A percentile compares a stretch with the other conserved stretches of the same genome.
phyloP scores from a whole-genome alignment of 2,888 invertebrate genomes.

The Phyto melanocephala region DNA sequence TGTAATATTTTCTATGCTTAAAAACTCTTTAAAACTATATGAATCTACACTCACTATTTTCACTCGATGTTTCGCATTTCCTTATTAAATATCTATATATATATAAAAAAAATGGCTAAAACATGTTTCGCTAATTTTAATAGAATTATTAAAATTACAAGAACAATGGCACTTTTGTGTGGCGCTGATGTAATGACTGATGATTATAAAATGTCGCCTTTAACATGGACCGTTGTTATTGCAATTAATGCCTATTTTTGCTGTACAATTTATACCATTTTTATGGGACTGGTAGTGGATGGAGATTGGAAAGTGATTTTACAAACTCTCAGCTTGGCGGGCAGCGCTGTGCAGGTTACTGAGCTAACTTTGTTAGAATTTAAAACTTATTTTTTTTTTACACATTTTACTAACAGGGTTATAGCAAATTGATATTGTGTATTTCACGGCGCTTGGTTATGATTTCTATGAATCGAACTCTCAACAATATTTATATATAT shows the following conservation, averaged over 20 bases:
- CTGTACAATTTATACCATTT: slow-evolving; percentile 69
- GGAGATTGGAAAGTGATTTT: slow-evolving; percentile 68
- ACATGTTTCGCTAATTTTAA: background rate
- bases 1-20: too few relatives aligned
- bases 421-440: slow-evolving; percentile 3
- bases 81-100: too few relatives aligned
- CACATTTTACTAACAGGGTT: too few relatives aligned
- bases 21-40: too few relatives aligned
- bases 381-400: background rate
- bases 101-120: background rate
- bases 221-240: slow-evolving; percentile 65
- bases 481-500: slow-evolving; percentile 67
- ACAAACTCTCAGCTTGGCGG: slow-evolving; percentile 66
- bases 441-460: slow-evolving; percentile 17
- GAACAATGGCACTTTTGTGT: slow-evolving; percentile 39
- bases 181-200: slow-evolving; percentile 67
- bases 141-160: background rate
- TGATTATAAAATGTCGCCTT: slow-evolving; percentile 62
- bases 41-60: too few relatives aligned
- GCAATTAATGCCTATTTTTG: slow-evolving; percentile 58
- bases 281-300: slow-evolving; percentile 65
- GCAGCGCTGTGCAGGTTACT: slow-evolving; percentile 66
- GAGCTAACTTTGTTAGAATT: background rate
- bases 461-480: slow-evolving; percentile 48
- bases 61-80: too few relatives aligned